Evolutionary conservation across 2,113 vertebrate species (phyloP), one percentile per base, ranked within the genome.

Genomic region (Bambusicola thoracicus): DNA sequence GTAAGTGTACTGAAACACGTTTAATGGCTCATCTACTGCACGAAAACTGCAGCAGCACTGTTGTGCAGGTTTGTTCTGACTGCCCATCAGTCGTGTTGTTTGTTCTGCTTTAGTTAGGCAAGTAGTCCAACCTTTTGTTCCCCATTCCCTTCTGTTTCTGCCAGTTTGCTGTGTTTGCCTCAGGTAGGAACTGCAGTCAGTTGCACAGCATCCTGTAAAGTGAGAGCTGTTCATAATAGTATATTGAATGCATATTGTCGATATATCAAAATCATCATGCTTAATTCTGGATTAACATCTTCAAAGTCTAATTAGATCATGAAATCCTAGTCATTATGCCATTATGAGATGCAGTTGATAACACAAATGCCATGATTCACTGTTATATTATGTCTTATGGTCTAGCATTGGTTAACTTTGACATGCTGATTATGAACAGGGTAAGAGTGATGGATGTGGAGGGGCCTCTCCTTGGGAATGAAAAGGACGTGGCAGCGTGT

Each of bases 331-430:
- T 82, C 29, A 53, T 46, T 21, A 51, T 19, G 49, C 75, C 27
- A 2, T 55, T 63, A 30, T 34, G 72, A 77, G 85, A 77, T 51
- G 32, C 16, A 67, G 30, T 30, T 82, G 75, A 55, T 91, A 91
- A 41, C 53, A 55, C 53, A 29, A 44, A 34, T 68, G 48, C 85
- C 27, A 12, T 48, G 74, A 81, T 61, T 92, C 48, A 25, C 53
- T 83, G 59, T 70, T 87, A n/a, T 62, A 40, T 75, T 67, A 73
- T 32, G 63, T 49, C 41, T 80, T 36, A 30, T 14, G n/a, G 53
- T 59, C 22, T 48, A 44, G 34, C 49, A 93, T 83, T 87, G 67
- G 74, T 82, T 93, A 36, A 81, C 87, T 94, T 90, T 80, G 72
- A 58, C 56, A 55, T 36, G 36, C 24, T 68, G 85, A 62, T 82